These are phyloP conservation scores for Turritopsis rubra DNA, from an alignment of 30 jellyfish, hydroid and myxozoan genomes.

Conservation along the genomic window DNA sequence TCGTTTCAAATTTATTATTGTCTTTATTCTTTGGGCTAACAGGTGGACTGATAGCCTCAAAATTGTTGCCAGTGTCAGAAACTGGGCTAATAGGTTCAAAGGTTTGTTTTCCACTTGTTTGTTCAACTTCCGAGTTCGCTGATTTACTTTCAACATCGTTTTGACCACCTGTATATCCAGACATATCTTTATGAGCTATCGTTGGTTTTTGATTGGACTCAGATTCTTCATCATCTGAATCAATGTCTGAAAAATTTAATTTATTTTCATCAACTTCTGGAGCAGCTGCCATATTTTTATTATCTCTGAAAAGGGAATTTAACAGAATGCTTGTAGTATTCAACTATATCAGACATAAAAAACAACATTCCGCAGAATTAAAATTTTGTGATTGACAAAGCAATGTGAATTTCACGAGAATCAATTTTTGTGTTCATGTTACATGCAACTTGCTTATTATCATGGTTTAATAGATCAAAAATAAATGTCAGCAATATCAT, in stretches of 20 bases:
- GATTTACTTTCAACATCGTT: neutral
- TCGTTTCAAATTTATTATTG: constrained; percentile 32
- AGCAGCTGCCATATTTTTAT: constrained; percentile 28
- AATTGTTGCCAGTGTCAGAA: constrained; percentile 24
- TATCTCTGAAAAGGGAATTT: neutral
- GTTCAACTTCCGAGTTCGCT: constrained; percentile 12
- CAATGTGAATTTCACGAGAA: too few relatives aligned
- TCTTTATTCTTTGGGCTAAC: neutral
- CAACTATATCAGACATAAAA: too few relatives aligned
- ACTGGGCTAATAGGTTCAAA: constrained; percentile 25
- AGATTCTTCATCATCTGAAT: constrained; percentile 37
- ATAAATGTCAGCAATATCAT: too few relatives aligned
- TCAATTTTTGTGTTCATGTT: too few relatives aligned
- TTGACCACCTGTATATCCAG: neutral
- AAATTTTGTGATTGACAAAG: too few relatives aligned
- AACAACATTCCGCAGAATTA: too few relatives aligned
- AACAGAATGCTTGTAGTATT: neutral
- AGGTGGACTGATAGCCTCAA: constrained; percentile 24
- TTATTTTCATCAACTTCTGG: constrained; percentile 29
- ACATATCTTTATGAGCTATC: constrained; percentile 70
- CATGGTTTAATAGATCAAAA: too few relatives aligned
- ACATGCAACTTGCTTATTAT: too few relatives aligned
- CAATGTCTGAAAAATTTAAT: constrained; percentile 30
- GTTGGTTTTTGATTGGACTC: constrained; percentile 19
- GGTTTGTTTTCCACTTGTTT: constrained; percentile 20